phyloP scores from a whole-genome alignment of 2,113 vertebrate genomes.

The Lipophrys pholis region DNA sequence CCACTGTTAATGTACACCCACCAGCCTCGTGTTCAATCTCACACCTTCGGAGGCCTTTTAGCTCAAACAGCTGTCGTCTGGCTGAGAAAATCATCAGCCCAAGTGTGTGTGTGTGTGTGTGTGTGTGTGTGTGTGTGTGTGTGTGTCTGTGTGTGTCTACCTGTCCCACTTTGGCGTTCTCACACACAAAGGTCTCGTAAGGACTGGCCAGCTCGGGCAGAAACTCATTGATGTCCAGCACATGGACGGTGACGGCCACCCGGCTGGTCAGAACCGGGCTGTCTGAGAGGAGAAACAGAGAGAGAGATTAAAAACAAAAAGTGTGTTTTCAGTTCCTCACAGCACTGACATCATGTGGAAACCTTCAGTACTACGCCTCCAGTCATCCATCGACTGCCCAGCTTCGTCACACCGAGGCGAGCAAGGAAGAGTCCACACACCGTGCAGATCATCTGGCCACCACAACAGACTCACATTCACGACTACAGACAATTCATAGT shows the following conservation, averaged over 20 bases:
- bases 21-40: slow-evolving; percentile 18
- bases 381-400: background rate
- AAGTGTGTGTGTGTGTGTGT: too few relatives aligned
- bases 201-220: slow-evolving; percentile 93
- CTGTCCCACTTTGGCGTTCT: slow-evolving; percentile 94
- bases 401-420: background rate
- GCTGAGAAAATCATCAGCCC: too few relatives aligned
- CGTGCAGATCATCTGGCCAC: too few relatives aligned
- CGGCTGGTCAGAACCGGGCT: slow-evolving; percentile 93
- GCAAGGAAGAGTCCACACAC: too few relatives aligned
- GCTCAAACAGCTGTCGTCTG: background rate
- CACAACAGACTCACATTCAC: too few relatives aligned
- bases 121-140: too few relatives aligned
- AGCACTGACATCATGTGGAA: slow-evolving; percentile 78
- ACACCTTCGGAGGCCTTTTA: background rate
- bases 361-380: slow-evolving; percentile 22
- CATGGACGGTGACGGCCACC: slow-evolving; percentile 92
- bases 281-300: slow-evolving; percentile 77
- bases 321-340: slow-evolving; percentile 19
- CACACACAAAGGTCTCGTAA: slow-evolving; percentile 95
- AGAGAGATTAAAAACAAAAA: background rate
- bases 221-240: slow-evolving; percentile 98
- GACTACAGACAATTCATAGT: too few relatives aligned
- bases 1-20: background rate
- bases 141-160: slow-evolving; percentile 73